Evolutionary conservation across 2,888 invertebrate species (phyloP), one percentile per base, ranked within the genome.

Genomic region (Philereme transversata): DNA sequence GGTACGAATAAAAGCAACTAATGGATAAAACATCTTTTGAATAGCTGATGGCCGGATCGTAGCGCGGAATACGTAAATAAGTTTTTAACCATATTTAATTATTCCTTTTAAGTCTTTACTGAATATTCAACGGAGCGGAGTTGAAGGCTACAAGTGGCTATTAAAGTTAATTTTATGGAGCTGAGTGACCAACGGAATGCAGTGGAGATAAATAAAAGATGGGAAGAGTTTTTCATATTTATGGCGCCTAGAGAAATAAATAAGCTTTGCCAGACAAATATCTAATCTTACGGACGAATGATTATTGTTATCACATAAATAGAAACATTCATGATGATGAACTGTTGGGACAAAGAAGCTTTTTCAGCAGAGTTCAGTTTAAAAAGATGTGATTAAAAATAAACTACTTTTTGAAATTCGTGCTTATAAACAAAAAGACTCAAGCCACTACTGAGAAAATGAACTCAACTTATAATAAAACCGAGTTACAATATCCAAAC

Each of bases 41-140:
- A 90, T 89, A 84, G 72, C 81, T 84, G 83, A 90, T 88, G 82
- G 75, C 76, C 69, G 64, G 74, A 76, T 79, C 78, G 71, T 69
- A 70, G 79, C 62, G 66, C 73, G 67, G 90, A 90, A 90, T 90
- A 85, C 84, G 78, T 84, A 86, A 90, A 83, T 83, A 88, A 83
- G 82, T 87, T 88, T 86, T 86, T 86, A 87, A 81, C 83, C 76
- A 81, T 82, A 82, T 88, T 90, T 87, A 85, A 90, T 88, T 87
- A 87, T 86, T 83, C 86, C 77, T 81, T 77, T 83, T 79, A 81
- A 84, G 82, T 77, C 79, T 68, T 68, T 78, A 81, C 69, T 88
- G 88, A 88, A 89, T 89, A 88, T 89, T 88, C 86, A 88, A 82
- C 79, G 75, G 72, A 78, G 76, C 73, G 65, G 63, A 71, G 69